Conservation (phyloP, 2,113 vertebrate species). For the Solea senegalensis region DNA sequence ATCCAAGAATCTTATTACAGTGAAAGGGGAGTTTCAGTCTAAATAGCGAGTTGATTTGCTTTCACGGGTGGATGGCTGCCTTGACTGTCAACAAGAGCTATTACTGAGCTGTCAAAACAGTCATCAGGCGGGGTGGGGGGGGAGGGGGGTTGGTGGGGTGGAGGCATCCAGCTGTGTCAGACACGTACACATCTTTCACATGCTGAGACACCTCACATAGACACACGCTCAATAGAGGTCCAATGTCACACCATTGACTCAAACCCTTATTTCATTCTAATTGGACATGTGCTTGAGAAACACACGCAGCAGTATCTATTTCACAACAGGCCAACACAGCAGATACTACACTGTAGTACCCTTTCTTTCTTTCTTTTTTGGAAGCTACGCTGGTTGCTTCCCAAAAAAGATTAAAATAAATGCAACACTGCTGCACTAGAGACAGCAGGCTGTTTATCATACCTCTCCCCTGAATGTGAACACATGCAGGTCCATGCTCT, state of each 20-base stretch:
- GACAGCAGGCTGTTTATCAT: constrained; percentile 60
- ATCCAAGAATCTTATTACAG: constrained; percentile 74
- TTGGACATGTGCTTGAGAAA: constrained; percentile 42
- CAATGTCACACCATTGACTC: constrained; percentile 28
- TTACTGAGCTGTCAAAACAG: constrained; percentile 77
- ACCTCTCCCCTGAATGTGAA: constrained; percentile 24
- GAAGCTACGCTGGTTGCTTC: constrained; percentile 34
- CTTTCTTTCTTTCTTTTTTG: constrained; percentile 16
- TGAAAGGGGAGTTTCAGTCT: constrained; percentile 63
- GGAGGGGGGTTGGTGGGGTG: constrained; percentile 23
- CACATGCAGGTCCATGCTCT: constrained; percentile 11
- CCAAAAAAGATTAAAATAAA: constrained; percentile 55
- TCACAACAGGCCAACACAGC: constrained; percentile 18
- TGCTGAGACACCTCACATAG: constrained; percentile 35
- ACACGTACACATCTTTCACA: constrained; percentile 53
- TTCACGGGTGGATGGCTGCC: constrained; percentile 43
- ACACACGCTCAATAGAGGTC: constrained; percentile 25
- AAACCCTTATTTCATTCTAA: constrained; percentile 62
- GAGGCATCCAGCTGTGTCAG: constrained; percentile 68
- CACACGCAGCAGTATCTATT: constrained; percentile 3
- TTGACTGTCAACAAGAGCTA: constrained; percentile 66
- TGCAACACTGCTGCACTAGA: constrained; percentile 36
- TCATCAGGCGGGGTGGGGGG: constrained; percentile 41
- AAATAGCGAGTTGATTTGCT: constrained; percentile 63
- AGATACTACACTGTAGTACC: constrained; percentile 5